Percentiles rank a stretch among this genome's conserved stretches.
Conservation (phyloP, 2,797 vertebrate species). For the Falco cherrug region DNA sequence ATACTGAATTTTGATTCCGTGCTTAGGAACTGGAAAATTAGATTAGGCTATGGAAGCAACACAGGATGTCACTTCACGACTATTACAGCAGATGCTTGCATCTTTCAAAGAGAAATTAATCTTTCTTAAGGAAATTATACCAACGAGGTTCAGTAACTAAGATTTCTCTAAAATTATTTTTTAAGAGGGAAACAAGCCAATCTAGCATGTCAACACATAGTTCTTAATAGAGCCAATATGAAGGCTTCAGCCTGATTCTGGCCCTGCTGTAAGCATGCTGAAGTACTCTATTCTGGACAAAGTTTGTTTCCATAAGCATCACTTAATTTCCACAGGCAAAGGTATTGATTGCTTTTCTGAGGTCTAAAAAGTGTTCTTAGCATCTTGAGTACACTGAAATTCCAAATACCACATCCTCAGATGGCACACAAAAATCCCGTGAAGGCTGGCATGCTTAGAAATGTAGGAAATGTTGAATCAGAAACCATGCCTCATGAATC, state of each 20-base stretch:
- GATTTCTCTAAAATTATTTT: not conserved
- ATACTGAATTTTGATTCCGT: not conserved
- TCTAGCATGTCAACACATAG: not conserved
- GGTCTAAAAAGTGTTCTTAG: not conserved
- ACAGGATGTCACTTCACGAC: not conserved
- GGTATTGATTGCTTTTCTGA: not conserved
- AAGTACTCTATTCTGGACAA: not conserved
- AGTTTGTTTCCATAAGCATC: not conserved
- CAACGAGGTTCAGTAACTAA: not conserved
- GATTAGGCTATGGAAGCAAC: not conserved
- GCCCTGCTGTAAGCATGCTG: not conserved
- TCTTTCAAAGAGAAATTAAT: not conserved
- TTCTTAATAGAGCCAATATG: not conserved
- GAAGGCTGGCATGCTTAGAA: not conserved
- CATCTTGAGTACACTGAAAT: not conserved
- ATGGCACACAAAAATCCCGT: not conserved
- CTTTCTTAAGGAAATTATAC: not conserved
- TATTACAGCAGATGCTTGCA: too few species aligned
- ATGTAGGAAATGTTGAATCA: not conserved
- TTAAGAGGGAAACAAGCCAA: not conserved
- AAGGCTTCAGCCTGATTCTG: not conserved
- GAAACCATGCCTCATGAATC: not conserved
- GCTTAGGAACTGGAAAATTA: not conserved
- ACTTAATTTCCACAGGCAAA: not conserved
- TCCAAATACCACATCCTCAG: not conserved